A percentile compares a stretch with the other conserved stretches of the same genome.
These are phyloP conservation scores for Lycodopsis pacificus DNA, from an alignment of 2,797 vertebrate species.

Conservation along the genomic window DNA sequence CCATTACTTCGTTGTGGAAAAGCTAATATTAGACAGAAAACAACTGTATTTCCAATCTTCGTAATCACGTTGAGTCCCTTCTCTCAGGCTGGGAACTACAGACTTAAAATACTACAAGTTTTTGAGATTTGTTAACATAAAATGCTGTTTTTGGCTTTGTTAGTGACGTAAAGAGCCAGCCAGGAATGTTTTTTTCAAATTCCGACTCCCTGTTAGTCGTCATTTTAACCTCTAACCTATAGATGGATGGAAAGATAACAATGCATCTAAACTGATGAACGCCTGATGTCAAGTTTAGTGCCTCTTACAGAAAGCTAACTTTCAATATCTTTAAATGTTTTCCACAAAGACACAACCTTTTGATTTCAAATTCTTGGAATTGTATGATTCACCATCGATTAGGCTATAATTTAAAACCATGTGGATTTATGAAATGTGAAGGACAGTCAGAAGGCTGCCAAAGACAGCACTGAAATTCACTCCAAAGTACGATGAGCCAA, in stretches of 20 bases:
- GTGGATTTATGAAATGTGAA: slow-evolving; percentile 62
- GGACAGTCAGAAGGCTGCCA: slow-evolving; percentile 33
- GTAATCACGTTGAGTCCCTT: slow-evolving; percentile 7
- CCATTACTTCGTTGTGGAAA: neutral
- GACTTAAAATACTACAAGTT: neutral
- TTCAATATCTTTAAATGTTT: slow-evolving; percentile 18
- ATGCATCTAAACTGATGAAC: neutral
- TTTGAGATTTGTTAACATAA: slow-evolving; percentile 27
- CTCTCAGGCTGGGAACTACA: slow-evolving; percentile 3
- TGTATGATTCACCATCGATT: slow-evolving; percentile 40
- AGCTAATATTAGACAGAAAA: neutral
- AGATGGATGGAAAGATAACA: slow-evolving; percentile 18
- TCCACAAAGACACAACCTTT: slow-evolving; percentile 21
- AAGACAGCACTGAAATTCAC: slow-evolving; percentile 27
- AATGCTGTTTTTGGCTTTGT: slow-evolving; percentile 37
- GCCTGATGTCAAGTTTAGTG: slow-evolving; percentile 3
- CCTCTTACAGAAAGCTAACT: slow-evolving; percentile 12
- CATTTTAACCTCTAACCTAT: slow-evolving; percentile 17
- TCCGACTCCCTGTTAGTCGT: neutral
- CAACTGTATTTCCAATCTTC: slow-evolving; percentile 13
- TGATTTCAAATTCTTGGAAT: slow-evolving; percentile 39
- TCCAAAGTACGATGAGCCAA: slow-evolving; percentile 42
- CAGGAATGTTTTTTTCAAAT: neutral
- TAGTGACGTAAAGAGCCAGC: slow-evolving; percentile 2
- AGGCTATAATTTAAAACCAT: slow-evolving; percentile 37